Evolutionary conservation across 2,888 invertebrate species (phyloP).

Genomic region (Rhaphigaster nebulosa): DNA sequence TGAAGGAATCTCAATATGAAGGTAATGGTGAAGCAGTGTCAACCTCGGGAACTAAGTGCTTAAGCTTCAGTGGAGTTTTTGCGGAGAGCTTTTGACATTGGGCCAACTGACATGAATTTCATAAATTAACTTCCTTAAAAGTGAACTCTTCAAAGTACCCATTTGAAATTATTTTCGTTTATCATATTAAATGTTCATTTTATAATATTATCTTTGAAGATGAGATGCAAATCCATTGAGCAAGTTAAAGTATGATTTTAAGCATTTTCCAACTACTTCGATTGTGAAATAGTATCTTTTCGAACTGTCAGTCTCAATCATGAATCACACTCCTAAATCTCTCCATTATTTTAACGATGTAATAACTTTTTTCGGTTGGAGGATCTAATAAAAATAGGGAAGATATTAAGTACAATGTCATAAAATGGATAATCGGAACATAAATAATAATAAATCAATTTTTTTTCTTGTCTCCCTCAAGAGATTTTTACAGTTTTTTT

Average conservation of each 20-base stretch:
- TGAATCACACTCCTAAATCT: too few species aligned
- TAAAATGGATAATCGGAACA: too few species aligned
- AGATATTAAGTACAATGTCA: too few species aligned
- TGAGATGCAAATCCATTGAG: not conserved
- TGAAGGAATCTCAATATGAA: not conserved
- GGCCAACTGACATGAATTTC: not conserved
- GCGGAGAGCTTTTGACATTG: not conserved
- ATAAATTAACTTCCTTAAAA: not conserved
- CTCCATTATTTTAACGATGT: too few species aligned
- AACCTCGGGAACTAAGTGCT: not conserved
- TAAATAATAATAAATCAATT: too few species aligned
- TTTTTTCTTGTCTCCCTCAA: too few species aligned
- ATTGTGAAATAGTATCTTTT: too few species aligned
- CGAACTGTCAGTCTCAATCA: too few species aligned
- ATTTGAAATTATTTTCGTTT: not conserved
- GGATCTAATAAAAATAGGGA: too few species aligned
- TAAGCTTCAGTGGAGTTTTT: not conserved
- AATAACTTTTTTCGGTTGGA: too few species aligned
- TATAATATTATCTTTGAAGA: not conserved
- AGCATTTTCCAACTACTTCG: too few species aligned
- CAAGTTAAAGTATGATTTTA: not conserved
- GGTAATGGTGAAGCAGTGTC: not conserved
- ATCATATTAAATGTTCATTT: not conserved
- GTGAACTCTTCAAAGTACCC: not conserved
- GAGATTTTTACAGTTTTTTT: too few species aligned